These are phyloP conservation scores for Eumaeus atala DNA, from an alignment of 1,140 invertebrate species.

Conservation along the genomic window DNA sequence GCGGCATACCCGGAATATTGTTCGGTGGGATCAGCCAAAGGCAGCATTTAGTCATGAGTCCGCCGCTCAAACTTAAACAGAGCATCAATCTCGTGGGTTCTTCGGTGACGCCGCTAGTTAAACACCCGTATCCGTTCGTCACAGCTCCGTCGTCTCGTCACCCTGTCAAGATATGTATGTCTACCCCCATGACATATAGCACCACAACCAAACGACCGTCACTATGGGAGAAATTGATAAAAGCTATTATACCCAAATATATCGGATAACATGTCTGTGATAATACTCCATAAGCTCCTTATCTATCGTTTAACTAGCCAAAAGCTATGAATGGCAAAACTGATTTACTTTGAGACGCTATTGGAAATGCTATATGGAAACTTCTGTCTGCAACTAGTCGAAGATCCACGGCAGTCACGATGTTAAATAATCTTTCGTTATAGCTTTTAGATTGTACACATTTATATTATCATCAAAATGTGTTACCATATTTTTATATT, in stretches of 20 bases:
- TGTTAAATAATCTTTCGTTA: too few relatives aligned
- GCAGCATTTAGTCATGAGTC: conserved; percentile 32
- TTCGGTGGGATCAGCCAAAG: conserved; percentile 46
- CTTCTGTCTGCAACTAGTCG: too few relatives aligned
- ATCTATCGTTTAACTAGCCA: too few relatives aligned
- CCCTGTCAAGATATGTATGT: conserved; percentile 45
- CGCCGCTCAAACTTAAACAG: conserved; percentile 36
- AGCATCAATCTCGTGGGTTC: conserved; percentile 48
- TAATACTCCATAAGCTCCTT: too few relatives aligned
- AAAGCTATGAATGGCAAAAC: too few relatives aligned
- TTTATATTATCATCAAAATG: too few relatives aligned
- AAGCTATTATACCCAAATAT: conserved; percentile 43
- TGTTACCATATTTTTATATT: too few relatives aligned
- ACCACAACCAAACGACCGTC: conserved; percentile 34
- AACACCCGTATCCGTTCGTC: conserved; percentile 54
- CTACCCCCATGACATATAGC: conserved; percentile 31
- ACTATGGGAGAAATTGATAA: conserved; percentile 44
- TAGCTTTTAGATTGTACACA: too few relatives aligned
- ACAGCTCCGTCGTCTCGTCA: conserved; percentile 32
- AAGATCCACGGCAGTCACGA: too few relatives aligned
- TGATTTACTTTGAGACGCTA: too few relatives aligned
- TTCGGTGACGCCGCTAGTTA: conserved; percentile 39
- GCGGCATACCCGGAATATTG: conserved; percentile 41
- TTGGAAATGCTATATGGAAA: too few relatives aligned
- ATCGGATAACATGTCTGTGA: neutral